These are phyloP conservation scores for Balaeniceps rex DNA, from an alignment of 2,113 vertebrate species.

Conservation along the genomic window DNA sequence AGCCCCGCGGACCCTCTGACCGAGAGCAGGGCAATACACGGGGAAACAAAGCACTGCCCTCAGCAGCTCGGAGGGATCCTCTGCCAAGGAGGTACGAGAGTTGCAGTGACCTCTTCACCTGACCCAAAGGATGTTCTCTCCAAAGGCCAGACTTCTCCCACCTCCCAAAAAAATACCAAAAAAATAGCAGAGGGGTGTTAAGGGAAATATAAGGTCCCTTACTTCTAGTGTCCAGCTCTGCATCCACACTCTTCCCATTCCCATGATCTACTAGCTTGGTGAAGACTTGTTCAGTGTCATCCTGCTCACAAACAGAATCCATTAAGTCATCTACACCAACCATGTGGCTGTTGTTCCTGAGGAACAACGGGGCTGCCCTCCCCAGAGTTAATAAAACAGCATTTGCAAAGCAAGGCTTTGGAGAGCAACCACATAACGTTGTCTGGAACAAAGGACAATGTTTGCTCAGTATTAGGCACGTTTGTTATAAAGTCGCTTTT, in stretches of 20 bases:
- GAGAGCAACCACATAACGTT: accelerated
- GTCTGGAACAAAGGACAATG: neutral
- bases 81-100: neutral
- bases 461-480: accelerated
- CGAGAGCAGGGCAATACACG: neutral
- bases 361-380: neutral
- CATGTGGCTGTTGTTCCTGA: neutral
- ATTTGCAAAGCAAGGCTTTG: neutral
- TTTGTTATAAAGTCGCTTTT: neutral
- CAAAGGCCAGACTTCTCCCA: neutral
- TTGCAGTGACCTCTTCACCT: neutral
- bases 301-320: neutral
- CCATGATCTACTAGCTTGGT: neutral
- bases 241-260: neutral
- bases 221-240: neutral
- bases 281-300: neutral
- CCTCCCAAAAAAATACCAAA: neutral
- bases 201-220: neutral
- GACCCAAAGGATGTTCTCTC: neutral
- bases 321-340: neutral
- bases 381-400: neutral
- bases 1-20: accelerated
- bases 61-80: neutral
- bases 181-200: neutral
- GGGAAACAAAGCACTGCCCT: neutral